Conservation (phyloP, 2,888 invertebrate species). For the Byasa hedistus region DNA sequence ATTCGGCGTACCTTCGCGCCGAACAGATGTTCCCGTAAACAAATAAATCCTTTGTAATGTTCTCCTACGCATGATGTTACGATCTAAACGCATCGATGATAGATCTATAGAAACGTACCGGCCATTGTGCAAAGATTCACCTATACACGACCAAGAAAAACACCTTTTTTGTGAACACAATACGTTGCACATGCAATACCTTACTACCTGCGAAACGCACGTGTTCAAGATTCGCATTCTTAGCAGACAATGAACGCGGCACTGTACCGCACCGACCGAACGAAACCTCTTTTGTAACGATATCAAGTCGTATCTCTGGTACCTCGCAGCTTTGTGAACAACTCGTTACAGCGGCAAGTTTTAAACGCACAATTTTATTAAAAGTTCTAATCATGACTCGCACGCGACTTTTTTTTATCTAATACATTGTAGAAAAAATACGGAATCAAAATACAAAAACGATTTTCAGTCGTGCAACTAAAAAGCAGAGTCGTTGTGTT, state of each 20-base stretch:
- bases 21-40: conserved; percentile 74
- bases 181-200: conserved; percentile 67
- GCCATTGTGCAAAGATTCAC: conserved; percentile 71
- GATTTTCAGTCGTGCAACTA: background rate
- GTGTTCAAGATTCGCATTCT: conserved; percentile 72
- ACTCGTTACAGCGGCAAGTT: conserved; percentile 51
- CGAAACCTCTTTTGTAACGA: conserved; percentile 43
- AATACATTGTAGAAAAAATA: background rate
- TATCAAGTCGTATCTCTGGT: conserved; percentile 51
- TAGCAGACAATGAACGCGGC: conserved; percentile 52
- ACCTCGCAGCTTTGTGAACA: conserved; percentile 56
- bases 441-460: background rate
- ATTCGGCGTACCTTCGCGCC: conserved; percentile 55
- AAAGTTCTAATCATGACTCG: background rate
- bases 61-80: conserved; percentile 76
- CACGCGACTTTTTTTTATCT: background rate
- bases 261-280: conserved; percentile 45
- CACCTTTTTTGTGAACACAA: conserved; percentile 65
- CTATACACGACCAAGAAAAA: conserved; percentile 65
- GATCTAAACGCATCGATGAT: conserved; percentile 65
- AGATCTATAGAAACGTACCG: conserved; percentile 55
- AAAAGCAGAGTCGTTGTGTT: conserved; percentile 41
- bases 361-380: conserved; percentile 47
- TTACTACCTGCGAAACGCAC: conserved; percentile 74
- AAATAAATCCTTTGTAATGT: conserved; percentile 60